These are phyloP conservation scores for Erethizon dorsatum DNA, from an alignment of 2,797 vertebrate genomes.

Conservation along the genomic window DNA sequence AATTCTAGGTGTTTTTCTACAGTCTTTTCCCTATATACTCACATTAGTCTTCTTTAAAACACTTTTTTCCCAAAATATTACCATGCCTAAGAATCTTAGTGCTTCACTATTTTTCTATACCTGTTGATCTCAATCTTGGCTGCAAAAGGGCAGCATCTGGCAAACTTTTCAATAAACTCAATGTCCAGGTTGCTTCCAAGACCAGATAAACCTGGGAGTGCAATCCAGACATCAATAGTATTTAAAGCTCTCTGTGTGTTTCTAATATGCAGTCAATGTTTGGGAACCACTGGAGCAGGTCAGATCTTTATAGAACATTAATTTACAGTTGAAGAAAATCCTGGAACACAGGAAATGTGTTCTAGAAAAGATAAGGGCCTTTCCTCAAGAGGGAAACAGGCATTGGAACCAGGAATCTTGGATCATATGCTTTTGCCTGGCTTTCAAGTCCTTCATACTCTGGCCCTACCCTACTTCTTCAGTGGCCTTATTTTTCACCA, in stretches of 20 bases:
- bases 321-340: conserved; percentile 55
- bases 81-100: conserved; percentile 32
- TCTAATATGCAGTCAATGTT: conserved; percentile 43
- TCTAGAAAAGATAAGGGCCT: conserved; percentile 52
- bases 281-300: conserved; percentile 31
- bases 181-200: neutral
- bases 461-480: conserved; percentile 5
- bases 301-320: conserved; percentile 39
- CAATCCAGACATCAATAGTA: conserved; percentile 36
- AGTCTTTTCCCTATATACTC: conserved; percentile 20
- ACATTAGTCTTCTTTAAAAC: conserved; percentile 55
- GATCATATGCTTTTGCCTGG: conserved; percentile 15
- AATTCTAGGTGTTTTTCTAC: conserved; percentile 15
- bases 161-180: conserved; percentile 53
- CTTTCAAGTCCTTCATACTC: conserved; percentile 51
- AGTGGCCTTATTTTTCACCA: conserved; percentile 59
- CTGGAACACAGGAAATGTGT: conserved; percentile 26
- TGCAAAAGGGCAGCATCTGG: conserved; percentile 10
- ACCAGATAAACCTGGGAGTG: conserved; percentile 62
- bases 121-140: conserved; percentile 31
- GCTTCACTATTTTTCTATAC: conserved; percentile 58
- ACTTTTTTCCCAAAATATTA: neutral
- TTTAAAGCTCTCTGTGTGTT: conserved; percentile 62
- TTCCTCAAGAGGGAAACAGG: conserved; percentile 42
- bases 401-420: neutral